Conservation (phyloP, 1,140 invertebrate genomes). For the Andrena cerasifolii region DNA sequence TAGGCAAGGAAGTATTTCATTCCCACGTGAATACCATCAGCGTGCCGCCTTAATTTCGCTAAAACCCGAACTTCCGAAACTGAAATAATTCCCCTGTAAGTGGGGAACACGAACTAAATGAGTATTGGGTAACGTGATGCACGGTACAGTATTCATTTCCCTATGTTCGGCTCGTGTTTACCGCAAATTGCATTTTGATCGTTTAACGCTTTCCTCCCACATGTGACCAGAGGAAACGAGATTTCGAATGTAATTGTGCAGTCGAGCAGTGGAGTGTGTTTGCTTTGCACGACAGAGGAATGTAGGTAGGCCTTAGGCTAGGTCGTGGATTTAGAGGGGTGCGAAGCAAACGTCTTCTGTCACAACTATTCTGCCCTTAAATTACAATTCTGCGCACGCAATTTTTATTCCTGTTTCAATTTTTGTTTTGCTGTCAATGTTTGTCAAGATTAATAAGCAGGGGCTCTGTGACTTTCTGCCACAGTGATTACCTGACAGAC, state of each 20-base stretch:
- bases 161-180: conserved; percentile 13
- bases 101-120: conserved; percentile 26
- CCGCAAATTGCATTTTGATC: conserved; percentile 46
- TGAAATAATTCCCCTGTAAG: conserved; percentile 1
- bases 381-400: too few species aligned
- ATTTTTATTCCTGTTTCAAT: too few species aligned
- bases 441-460: too few species aligned
- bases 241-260: conserved; percentile 20
- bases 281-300: conserved; percentile 27
- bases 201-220: conserved; percentile 22
- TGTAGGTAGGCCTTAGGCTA: conserved; percentile 20
- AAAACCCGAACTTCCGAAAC: neutral
- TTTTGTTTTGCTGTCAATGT: too few species aligned
- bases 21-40: neutral
- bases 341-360: neutral
- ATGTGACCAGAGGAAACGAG: conserved; percentile 23
- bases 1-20: neutral
- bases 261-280: conserved; percentile 11
- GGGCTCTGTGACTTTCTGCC: too few species aligned
- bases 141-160: conserved; percentile 27
- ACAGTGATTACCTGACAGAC: too few species aligned
- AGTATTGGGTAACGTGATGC: conserved; percentile 40
- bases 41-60: neutral
- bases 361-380: neutral
- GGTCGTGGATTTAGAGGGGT: conserved; percentile 23